Evolutionary conservation across 2,113 vertebrate genomes (phyloP).

Genomic region (Rhadina sibilatrix): DNA sequence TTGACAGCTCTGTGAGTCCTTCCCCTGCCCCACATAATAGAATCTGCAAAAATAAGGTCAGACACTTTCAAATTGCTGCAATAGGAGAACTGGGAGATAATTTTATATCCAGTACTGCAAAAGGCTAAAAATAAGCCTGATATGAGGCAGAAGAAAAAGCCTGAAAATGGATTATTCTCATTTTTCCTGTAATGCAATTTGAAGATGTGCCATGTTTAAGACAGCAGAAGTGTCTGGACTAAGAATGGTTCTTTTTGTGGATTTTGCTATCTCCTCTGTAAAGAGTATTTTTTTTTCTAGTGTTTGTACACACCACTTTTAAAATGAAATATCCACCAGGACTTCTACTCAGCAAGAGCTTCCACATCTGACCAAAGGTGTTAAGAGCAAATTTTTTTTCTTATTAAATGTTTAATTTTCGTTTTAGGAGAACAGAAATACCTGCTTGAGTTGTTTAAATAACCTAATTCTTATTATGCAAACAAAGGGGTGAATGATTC

Average conservation of each 20-base stretch:
- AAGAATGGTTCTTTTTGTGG: not conserved
- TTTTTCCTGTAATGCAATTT: slow-evolving; percentile 54
- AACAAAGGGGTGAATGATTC: not conserved
- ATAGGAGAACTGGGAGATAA: slow-evolving; percentile 27
- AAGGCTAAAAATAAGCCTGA: slow-evolving; percentile 53
- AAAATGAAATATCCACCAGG: not conserved
- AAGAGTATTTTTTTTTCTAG: not conserved
- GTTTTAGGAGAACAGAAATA: not conserved
- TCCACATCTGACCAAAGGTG: not conserved
- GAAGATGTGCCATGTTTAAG: not conserved
- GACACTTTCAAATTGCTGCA: slow-evolving; percentile 43
- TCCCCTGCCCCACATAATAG: slow-evolving; percentile 17
- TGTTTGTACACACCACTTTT: not conserved
- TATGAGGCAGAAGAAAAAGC: not conserved
- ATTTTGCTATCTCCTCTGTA: not conserved
- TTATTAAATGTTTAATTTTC: not conserved
- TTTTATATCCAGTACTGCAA: slow-evolving; percentile 8
- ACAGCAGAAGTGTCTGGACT: not conserved
- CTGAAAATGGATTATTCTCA: slow-evolving; percentile 59
- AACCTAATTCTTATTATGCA: not conserved
- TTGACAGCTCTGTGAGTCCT: not conserved
- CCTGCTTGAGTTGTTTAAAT: not conserved
- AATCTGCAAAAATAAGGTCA: slow-evolving; percentile 61
- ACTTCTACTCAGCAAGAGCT: not conserved
- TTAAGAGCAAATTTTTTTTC: not conserved